Percentiles rank a stretch among this genome's conserved stretches.
Evolutionary conservation across 2,113 vertebrate genomes (phyloP).

Genomic region (Cheilinus undulatus): DNA sequence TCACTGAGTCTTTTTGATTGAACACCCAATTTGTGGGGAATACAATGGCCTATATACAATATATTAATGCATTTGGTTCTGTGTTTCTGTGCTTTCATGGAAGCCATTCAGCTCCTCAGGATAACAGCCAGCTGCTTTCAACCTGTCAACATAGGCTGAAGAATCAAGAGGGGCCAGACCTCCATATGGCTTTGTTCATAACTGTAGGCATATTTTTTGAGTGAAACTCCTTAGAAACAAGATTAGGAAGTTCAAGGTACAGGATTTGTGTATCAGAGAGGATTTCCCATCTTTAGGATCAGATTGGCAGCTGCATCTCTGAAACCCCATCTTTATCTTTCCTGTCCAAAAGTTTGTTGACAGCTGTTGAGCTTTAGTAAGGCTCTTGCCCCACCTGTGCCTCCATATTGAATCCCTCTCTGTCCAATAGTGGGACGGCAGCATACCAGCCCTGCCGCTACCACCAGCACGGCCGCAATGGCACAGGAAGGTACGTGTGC

Average conservation of each 20-base stretch:
- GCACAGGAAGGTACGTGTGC: constrained; percentile 94
- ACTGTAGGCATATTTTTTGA: constrained; percentile 22
- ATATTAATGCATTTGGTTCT: constrained; percentile 36
- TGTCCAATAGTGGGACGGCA: constrained; percentile 97
- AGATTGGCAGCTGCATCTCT: too few relatives aligned
- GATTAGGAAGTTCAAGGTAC: background rate
- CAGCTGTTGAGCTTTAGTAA: constrained; percentile 23
- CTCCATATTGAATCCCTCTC: constrained; percentile 87
- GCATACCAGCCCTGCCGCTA: constrained; percentile 94
- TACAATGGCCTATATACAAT: constrained; percentile 13
- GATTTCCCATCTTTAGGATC: too few relatives aligned
- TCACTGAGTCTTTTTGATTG: constrained; percentile 41
- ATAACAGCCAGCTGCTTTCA: constrained; percentile 33
- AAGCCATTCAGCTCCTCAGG: constrained; percentile 49
- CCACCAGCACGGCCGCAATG: constrained; percentile 93
- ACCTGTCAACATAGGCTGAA: constrained; percentile 34
- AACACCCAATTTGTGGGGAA: constrained; percentile 47
- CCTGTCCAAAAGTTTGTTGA: constrained; percentile 1
- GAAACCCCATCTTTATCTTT: background rate
- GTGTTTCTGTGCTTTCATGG: constrained; percentile 44
- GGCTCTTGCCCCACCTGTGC: constrained; percentile 61
- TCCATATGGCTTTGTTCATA: constrained; percentile 26
- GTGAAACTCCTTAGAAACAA: background rate
- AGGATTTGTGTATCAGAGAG: too few relatives aligned
- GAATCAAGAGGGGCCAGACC: constrained; percentile 36